Percentiles rank a stretch among this genome's conserved stretches.
Evolutionary conservation across 2,888 invertebrate species (phyloP).

Genomic region (Oeneis ivallda): DNA sequence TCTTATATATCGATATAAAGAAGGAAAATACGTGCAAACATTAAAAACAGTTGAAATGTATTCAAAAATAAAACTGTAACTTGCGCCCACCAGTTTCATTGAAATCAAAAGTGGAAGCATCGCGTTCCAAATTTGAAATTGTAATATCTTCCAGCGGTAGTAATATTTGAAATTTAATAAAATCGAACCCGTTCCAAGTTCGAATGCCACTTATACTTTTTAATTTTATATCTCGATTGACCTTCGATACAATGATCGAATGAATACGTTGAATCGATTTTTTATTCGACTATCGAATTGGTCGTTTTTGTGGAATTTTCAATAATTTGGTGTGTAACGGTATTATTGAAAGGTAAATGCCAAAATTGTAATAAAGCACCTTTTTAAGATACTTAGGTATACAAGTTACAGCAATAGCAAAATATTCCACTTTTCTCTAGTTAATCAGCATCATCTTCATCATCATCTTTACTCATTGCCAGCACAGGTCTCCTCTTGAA

Average conservation of each 20-base stretch:
- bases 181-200: conserved; percentile 61
- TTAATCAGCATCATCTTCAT: no score
- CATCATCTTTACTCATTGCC: no score
- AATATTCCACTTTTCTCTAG: no score
- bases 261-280: conserved; percentile 65
- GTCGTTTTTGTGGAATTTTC: conserved; percentile 37
- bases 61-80: conserved; percentile 7
- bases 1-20: not conserved
- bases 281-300: conserved; percentile 45
- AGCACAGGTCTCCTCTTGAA: no score
- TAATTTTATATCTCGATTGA: conserved; percentile 77
- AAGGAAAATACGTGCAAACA: not conserved
- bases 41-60: not conserved
- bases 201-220: conserved; percentile 77
- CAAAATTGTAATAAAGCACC: not conserved
- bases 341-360: conserved; percentile 23
- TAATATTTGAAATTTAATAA: conserved; percentile 80
- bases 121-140: conserved; percentile 72
- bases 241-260: conserved; percentile 73
- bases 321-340: conserved; percentile 38
- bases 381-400: no score
- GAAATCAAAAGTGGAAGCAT: conserved; percentile 59
- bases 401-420: no score
- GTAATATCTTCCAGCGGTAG: conserved; percentile 63
- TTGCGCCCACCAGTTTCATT: conserved; percentile 16